These are phyloP conservation scores for Poecilobothrus nobilitatus DNA, from an alignment of 2,888 invertebrate genomes.

Conservation along the genomic window DNA sequence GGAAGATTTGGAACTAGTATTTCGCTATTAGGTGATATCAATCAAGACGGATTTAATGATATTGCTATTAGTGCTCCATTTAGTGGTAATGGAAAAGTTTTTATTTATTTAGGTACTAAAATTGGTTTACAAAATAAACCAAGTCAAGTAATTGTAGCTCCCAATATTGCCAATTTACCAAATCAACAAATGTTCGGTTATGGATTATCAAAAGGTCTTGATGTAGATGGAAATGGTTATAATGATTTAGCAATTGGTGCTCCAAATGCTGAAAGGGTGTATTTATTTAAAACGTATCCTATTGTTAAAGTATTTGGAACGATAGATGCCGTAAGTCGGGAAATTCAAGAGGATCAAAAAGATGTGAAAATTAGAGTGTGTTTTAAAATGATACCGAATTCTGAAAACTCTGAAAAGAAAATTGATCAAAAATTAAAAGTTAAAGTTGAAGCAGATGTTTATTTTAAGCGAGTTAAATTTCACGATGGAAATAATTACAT, in stretches of 20 bases:
- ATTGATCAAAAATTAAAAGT: constrained; percentile 12
- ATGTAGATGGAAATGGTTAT: constrained; percentile 30
- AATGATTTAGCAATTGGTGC: constrained; percentile 33
- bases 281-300: constrained; percentile 34
- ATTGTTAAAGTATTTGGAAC: constrained; percentile 27
- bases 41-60: constrained; percentile 54
- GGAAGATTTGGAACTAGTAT: constrained; percentile 27
- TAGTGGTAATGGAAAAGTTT: constrained; percentile 48
- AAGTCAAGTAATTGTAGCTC: constrained; percentile 34
- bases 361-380: constrained; percentile 25
- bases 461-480: background rate
- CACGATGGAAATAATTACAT: background rate
- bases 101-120: constrained; percentile 45
- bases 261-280: constrained; percentile 34
- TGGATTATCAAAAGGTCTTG: constrained; percentile 36
- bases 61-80: constrained; percentile 56
- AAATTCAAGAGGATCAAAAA: constrained; percentile 26
- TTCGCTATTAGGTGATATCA: constrained; percentile 47
- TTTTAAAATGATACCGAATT: constrained; percentile 15
- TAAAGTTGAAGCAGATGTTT: constrained; percentile 6
- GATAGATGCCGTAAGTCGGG: constrained; percentile 24
- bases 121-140: constrained; percentile 29
- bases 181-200: constrained; percentile 42
- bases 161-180: background rate
- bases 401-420: background rate